Percentiles rank a stretch among this genome's conserved stretches.
Conservation (phyloP, 2,888 invertebrate genomes). For the Luffia ferchaultella region DNA sequence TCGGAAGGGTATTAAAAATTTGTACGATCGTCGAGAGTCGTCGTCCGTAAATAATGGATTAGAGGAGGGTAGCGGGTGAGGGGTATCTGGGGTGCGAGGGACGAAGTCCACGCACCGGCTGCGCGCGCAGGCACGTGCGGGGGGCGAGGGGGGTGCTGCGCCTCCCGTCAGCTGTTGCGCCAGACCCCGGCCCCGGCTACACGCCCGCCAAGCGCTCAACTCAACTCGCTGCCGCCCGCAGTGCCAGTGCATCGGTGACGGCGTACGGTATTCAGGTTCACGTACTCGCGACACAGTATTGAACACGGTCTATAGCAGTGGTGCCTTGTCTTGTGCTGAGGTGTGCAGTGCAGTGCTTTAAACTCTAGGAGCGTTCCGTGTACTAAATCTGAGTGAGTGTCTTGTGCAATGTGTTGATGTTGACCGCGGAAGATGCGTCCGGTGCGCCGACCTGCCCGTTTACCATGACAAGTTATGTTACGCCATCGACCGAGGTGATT, state of each 20-base stretch:
- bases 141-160: conserved; percentile 39
- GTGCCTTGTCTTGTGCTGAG: too few species aligned
- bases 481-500: conserved; percentile 64
- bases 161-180: conserved; percentile 62
- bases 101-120: conserved; percentile 50
- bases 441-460: conserved; percentile 31
- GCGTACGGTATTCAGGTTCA: not conserved
- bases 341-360: conserved; percentile 5
- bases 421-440: conserved; percentile 16
- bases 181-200: conserved; percentile 44
- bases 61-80: conserved; percentile 46
- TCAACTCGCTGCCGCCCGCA: too few species aligned
- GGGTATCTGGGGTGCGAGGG: conserved; percentile 34
- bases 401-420: conserved; percentile 21
- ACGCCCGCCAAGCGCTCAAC: conserved; percentile 26
- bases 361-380: not conserved
- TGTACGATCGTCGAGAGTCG: conserved; percentile 58
- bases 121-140: conserved; percentile 37
- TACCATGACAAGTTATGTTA: conserved; percentile 59
- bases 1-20: conserved; percentile 65
- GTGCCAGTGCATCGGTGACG: conserved; percentile 15
- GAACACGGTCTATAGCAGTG: too few species aligned
- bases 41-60: conserved; percentile 65
- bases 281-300: too few species aligned
- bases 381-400: conserved; percentile 1